These are phyloP conservation scores for Poecilia wingei DNA, from an alignment of 2,797 vertebrate species.

Conservation along the genomic window DNA sequence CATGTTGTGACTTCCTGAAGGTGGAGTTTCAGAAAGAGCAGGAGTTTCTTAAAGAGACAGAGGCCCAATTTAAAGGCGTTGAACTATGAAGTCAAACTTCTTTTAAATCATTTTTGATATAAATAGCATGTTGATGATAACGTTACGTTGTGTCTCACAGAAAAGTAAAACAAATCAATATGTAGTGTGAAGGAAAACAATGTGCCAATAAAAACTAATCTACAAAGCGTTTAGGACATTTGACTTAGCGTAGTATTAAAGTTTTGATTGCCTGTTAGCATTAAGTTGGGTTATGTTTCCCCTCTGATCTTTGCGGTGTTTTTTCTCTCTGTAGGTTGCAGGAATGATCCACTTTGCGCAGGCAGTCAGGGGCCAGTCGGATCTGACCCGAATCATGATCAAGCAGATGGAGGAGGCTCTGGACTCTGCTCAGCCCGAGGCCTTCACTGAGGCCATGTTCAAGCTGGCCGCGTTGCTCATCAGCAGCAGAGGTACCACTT, in stretches of 20 bases:
- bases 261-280: background rate
- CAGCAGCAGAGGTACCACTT: conserved; percentile 85
- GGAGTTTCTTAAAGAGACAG: too few species aligned
- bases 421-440: conserved; percentile 69
- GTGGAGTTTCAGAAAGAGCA: too few species aligned
- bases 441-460: conserved; percentile 95
- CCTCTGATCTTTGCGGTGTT: background rate
- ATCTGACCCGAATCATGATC: conserved; percentile 92
- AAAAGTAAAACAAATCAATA: background rate
- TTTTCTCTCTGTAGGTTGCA: conserved; percentile 81
- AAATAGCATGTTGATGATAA: too few species aligned
- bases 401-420: conserved; percentile 82
- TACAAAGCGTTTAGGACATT: background rate
- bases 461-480: conserved; percentile 95
- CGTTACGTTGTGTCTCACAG: too few species aligned
- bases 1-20: too few species aligned
- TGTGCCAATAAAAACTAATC: background rate
- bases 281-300: background rate
- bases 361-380: conserved; percentile 83
- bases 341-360: conserved; percentile 92
- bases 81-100: too few species aligned
- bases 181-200: background rate
- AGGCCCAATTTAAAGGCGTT: too few species aligned
- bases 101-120: too few species aligned
- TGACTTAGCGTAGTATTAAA: background rate